Evolutionary conservation across 2,113 vertebrate species (phyloP), one percentile per base, ranked within the genome.

Genomic region (Myiagra hebetior): DNA sequence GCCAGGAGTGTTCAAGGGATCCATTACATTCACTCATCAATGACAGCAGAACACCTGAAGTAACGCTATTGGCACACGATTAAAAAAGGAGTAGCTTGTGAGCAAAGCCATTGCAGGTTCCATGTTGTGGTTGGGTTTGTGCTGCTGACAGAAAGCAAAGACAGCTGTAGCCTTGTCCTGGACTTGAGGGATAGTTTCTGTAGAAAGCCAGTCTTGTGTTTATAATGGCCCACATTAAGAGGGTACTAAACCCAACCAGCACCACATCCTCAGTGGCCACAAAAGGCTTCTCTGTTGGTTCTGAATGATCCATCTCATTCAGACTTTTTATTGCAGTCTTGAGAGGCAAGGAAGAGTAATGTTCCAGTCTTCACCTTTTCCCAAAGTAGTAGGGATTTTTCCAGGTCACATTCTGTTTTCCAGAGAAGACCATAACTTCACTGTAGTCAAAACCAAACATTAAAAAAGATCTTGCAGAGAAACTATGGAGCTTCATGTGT

Each of bases 301-400:
- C 42, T 85, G 78, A 96, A 96, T 81, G 81, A 96, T 70, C 82
- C 76, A 72, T 23, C 46, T 82, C 92, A 87, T 83, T 91, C 79
- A 88, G 94, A 62, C 70, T 78, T 85, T 14, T 67, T 31, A 93
- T 2, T 70, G 26, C 19, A 39, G 64, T 86, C 62, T 85, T 81
- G 65, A 1, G 28, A 78, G 46, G 67, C 30, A 69, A 85, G 37
- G 69, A 88, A 81, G 49, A 88, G 33, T 33, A 75, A 89, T 0
- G 3, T 30, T 92, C 47, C 86, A 82, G 81, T 93, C 91, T 94
- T 96, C 88, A 41, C 50, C 44, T 89, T 72, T 75, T 82, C 69
- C 41, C 73, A 68, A 49, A 81, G 46, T 16, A 64, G 64, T 2
- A 23, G 22, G 4, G 0, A 3, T 41, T 83, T 81, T 76, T 37